Evolutionary conservation across 2,113 vertebrate species (phyloP).

Genomic region (Symphodus melops): DNA sequence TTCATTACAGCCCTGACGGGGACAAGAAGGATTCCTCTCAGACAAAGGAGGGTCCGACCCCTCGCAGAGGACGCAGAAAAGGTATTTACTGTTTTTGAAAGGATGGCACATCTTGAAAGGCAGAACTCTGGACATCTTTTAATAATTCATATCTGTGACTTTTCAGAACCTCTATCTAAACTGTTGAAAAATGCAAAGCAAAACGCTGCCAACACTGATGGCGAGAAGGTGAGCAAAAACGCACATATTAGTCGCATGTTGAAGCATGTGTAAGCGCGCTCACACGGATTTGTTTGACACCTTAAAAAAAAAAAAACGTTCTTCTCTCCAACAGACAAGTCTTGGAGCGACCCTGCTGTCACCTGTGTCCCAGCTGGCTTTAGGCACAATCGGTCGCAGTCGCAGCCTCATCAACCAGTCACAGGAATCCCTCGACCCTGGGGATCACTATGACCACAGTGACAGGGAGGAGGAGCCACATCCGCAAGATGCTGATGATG

Average conservation of each 20-base stretch:
- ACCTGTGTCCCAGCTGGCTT: constrained; percentile 83
- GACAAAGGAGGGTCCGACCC: constrained; percentile 86
- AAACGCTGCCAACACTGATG: constrained; percentile 87
- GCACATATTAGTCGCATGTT: not conserved
- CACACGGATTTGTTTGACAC: not conserved
- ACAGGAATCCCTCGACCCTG: constrained; percentile 83
- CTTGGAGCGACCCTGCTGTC: constrained; percentile 83
- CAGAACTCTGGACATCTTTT: not conserved
- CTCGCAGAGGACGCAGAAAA: constrained; percentile 91
- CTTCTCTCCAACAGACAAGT: constrained; percentile 77
- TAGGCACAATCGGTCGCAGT: constrained; percentile 85
- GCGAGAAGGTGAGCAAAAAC: constrained; percentile 89
- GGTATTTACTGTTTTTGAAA: constrained; percentile 73
- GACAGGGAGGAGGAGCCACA: constrained; percentile 83
- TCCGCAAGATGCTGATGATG: constrained; percentile 88
- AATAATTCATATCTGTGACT: constrained; percentile 7
- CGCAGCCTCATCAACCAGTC: constrained; percentile 83
- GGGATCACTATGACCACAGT: constrained; percentile 84
- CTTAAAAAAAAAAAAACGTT: constrained; percentile 2
- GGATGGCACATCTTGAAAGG: not conserved
- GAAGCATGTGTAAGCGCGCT: not conserved
- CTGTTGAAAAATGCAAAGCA: constrained; percentile 91
- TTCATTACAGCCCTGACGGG: constrained; percentile 89
- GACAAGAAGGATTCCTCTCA: constrained; percentile 82
- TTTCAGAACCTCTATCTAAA: constrained; percentile 92